Conservation (phyloP, 2,113 vertebrate species). For the Pseudorhombus dupliciocellatus region DNA sequence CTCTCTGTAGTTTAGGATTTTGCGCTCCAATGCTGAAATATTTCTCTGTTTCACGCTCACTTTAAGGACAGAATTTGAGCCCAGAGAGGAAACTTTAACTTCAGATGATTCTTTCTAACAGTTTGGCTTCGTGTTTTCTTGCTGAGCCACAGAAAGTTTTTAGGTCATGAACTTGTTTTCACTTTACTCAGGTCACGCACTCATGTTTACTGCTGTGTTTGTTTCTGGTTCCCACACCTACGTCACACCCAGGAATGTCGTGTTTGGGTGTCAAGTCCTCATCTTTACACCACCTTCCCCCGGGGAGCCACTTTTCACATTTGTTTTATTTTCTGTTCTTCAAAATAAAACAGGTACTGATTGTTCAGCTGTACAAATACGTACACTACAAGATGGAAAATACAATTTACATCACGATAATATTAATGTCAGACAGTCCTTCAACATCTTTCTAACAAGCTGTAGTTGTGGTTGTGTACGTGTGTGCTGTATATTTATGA, state of each 20-base stretch:
- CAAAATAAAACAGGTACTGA: conserved; percentile 22
- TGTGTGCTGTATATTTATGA: conserved; percentile 4
- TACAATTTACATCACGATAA: conserved; percentile 9
- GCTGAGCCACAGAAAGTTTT: neutral
- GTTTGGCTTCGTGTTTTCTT: neutral
- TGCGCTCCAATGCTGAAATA: neutral
- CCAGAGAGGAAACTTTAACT: conserved; percentile 17
- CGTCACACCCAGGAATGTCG: conserved; percentile 70
- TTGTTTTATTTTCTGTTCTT: conserved; percentile 29
- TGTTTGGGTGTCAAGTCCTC: conserved; percentile 68
- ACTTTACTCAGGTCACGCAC: conserved; percentile 33
- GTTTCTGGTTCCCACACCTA: conserved; percentile 52
- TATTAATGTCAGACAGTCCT: conserved; percentile 20
- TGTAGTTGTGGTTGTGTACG: neutral
- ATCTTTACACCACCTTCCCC: conserved; percentile 45
- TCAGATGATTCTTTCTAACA: neutral
- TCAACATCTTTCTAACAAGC: conserved; percentile 20
- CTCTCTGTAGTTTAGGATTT: neutral
- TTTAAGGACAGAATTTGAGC: conserved; percentile 26
- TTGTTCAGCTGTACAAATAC: conserved; percentile 30
- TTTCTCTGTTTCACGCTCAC: conserved; percentile 14
- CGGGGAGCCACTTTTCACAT: neutral
- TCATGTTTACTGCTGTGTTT: conserved; percentile 28
- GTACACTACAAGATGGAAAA: conserved; percentile 20
- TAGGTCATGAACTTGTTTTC: neutral